These are phyloP conservation scores for Standfussiana lucernea DNA, from an alignment of 2,888 invertebrate species.

Conservation along the genomic window DNA sequence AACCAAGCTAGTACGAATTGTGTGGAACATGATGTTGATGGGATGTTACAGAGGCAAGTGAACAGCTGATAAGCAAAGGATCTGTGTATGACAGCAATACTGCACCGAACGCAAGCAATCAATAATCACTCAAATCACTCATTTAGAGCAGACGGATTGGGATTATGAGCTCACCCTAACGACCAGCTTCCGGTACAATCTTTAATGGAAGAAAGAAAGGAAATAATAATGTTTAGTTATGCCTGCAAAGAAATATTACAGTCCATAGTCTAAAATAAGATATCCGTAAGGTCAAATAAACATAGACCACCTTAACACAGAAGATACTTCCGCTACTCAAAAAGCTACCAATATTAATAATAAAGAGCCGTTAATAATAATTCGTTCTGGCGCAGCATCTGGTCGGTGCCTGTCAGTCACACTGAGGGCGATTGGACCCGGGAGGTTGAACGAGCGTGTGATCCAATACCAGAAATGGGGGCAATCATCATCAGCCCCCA, in stretches of 20 bases:
- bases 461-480: too few species aligned
- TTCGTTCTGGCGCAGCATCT: too few species aligned
- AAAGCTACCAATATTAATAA: not conserved
- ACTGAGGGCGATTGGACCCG: too few species aligned
- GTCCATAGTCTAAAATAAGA: not conserved
- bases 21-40: not conserved
- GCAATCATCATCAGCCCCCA: too few species aligned
- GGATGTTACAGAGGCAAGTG: not conserved
- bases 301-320: not conserved
- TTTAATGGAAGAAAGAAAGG: not conserved
- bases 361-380: too few species aligned
- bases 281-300: not conserved
- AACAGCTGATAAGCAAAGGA: not conserved
- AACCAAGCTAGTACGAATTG: not conserved
- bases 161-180: too few species aligned
- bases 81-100: not conserved
- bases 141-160: not conserved
- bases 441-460: too few species aligned
- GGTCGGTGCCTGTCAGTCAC: too few species aligned
- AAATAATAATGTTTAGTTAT: not conserved
- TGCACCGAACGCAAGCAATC: too few species aligned
- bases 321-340: not conserved
- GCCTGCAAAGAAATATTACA: not conserved
- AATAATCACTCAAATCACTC: not conserved
- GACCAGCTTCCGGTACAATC: too few species aligned